Base-by-base conservation (phyloP, 1,140 invertebrate genomes). In the Aphelenchoides fujianensis region DNA sequence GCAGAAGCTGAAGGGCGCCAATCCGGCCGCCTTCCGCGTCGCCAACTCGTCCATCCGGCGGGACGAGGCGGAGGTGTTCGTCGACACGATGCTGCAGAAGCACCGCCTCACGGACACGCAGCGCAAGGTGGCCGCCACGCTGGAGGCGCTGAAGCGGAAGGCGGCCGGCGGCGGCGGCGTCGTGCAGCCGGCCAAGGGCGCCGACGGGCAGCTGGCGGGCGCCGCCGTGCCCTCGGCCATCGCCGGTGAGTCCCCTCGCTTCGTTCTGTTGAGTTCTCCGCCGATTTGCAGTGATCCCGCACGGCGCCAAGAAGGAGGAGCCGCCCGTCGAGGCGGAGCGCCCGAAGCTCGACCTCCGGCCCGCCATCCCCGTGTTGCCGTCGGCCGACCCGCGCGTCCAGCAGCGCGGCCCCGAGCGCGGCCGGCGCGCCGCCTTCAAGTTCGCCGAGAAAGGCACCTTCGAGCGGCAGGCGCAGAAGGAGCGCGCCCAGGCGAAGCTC, bases 381-480 rank as follows among this genome's bases (percentile, higher is more conserved):
- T n/a, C n/a, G n/a, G n/a, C n/a, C n/a, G n/a, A n/a, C n/a, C n/a
- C n/a, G n/a, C n/a, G n/a, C n/a, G n/a, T n/a, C n/a, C n/a, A n/a
- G n/a, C n/a, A n/a, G n/a, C n/a, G n/a, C n/a, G n/a, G n/a, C n/a
- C n/a, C n/a, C n/a, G n/a, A n/a, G n/a, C 0, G 69, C 1, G 62
- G 48, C 19, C 71, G 67, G 31, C 69, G 85, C 66, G 75, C 67
- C 2, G 61, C 75, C 16, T 89, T 98, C 68, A 90, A 92, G 69
- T 98, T 98, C 85, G 92, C 96, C 83, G 95, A 98, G 83, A 93
- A 92, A 32, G 96, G 87, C 69, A 64, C 95, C 86, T 97, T 95
- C 86, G 90, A 92, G 79, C 91, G 92, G 83, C 85, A 94, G 71
- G 95, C 93, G 0, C 90, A 94, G 74, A 87, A 92, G 69, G 88